Base-by-base conservation (phyloP, 1,140 invertebrate species). In the Drosophila pectinifera region DNA sequence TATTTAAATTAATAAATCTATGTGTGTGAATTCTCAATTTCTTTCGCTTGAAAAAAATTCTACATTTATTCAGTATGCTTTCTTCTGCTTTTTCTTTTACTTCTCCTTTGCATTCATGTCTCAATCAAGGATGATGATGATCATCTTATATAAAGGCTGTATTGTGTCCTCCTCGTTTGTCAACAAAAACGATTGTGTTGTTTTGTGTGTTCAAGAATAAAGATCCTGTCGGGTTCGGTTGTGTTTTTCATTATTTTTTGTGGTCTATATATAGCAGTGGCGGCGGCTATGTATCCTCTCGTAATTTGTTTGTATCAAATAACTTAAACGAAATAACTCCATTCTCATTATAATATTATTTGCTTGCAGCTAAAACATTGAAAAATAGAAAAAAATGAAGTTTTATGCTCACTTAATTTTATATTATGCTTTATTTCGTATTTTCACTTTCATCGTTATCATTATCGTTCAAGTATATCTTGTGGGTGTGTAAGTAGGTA, bases 1-100 rank as follows among this genome's bases (percentile, higher is more conserved):
- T 89, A 51, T 83, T 88, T 88, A 89, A 89, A 89, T 88, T 89
- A 88, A 88, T 88, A 88, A 88, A 89, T 89, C 84, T 89, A 89
- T 80, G 67, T 78, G 76, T 80, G 67, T 78, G 76, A 89, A 89
- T 80, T 80, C 28, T 51, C 56, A 57, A 88, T 89, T 83, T 81
- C 73, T 73, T 78, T 89, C 84, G 80, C 80, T 61, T 73, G 84
- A 88, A 89, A 89, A 86, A 88, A 88, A 88, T 73, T 85, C 75
- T 83, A 79, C 74, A 57, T 79, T 70, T 70, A 70, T 70, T 70
- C 64, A 68, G 64, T 68, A 68, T 68, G 64, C 64, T 68, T 46
- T 45, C 26, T 22, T 70, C 53, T 80, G 42, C 69, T 57, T 58
- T 73, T 31, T 31, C 43, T 53, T 39, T 8, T 39, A n/a, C 36